phyloP scores from a whole-genome alignment of 2,113 vertebrate genomes.

The Addax nasomaculatus region DNA sequence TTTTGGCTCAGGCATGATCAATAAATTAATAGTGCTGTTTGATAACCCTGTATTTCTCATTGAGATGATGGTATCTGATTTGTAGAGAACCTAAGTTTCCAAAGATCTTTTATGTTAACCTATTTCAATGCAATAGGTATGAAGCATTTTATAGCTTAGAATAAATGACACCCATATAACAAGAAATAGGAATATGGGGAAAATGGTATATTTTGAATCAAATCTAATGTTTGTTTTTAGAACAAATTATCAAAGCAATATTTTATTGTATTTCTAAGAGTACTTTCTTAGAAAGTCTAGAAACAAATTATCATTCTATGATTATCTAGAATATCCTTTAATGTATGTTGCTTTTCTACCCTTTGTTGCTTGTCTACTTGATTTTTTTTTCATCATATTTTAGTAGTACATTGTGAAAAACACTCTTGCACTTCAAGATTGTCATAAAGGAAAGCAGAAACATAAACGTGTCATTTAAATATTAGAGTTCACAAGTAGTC shows the following conservation, averaged over 20 bases:
- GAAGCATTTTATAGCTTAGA: constrained; percentile 6
- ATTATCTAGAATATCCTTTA: background rate
- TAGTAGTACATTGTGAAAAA: background rate
- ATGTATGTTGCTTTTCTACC: background rate
- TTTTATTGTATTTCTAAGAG: background rate
- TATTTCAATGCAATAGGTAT: background rate
- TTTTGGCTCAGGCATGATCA: background rate
- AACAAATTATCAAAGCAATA: background rate
- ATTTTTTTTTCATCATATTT: background rate
- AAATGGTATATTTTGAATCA: constrained; percentile 1
- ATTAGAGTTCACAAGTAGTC: background rate
- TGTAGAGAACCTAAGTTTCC: background rate
- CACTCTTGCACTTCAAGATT: background rate
- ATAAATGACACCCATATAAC: background rate
- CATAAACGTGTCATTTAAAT: background rate
- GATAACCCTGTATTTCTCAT: background rate
- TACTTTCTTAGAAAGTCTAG: background rate
- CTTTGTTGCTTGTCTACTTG: background rate
- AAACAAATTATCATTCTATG: background rate
- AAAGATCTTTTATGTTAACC: background rate
- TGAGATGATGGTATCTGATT: background rate
- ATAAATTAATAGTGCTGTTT: background rate
- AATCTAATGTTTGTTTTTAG: background rate
- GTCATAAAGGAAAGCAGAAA: background rate
- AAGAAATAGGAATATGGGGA: background rate